Conservation (phyloP, 2,113 vertebrate genomes). For the Pelecanus crispus region DNA sequence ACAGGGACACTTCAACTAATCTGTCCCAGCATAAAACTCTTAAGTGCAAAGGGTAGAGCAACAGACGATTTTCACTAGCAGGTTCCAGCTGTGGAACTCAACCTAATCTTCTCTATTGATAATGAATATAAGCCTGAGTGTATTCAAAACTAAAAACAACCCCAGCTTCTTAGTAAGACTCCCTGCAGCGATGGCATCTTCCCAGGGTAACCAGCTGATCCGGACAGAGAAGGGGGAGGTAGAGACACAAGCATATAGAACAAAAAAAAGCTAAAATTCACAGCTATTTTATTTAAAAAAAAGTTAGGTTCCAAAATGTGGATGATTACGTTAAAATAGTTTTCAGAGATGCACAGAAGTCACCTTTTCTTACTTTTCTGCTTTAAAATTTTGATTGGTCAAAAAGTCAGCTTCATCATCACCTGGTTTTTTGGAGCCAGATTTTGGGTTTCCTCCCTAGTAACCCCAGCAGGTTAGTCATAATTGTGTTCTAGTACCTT, state of each 20-base stretch:
- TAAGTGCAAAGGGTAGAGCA: constrained; percentile 6
- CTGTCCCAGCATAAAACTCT: constrained; percentile 1
- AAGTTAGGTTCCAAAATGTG: neutral
- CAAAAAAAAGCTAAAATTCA: neutral
- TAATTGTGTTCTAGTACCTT: neutral
- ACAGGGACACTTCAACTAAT: constrained; percentile 21
- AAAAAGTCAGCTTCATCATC: neutral
- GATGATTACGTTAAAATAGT: neutral
- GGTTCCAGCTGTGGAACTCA: constrained; percentile 38
- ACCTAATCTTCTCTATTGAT: constrained; percentile 32
- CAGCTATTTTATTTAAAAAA: neutral
- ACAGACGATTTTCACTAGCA: constrained; percentile 9
- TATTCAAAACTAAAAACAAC: constrained; percentile 13
- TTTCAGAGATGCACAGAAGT: neutral
- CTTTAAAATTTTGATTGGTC: neutral
- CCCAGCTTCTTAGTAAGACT: constrained; percentile 5
- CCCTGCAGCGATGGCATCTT: constrained; percentile 7
- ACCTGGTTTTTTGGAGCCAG: neutral
- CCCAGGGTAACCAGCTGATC: neutral
- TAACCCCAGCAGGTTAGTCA: neutral
- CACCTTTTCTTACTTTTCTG: neutral
- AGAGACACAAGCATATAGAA: neutral
- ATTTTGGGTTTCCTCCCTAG: neutral
- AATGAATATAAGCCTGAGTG: constrained; percentile 20
- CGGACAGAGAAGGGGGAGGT: neutral